Percentiles rank a stretch among this genome's conserved stretches.
Conservation (phyloP, 92 coral and sea anemone species). For the Porites rus region DNA sequence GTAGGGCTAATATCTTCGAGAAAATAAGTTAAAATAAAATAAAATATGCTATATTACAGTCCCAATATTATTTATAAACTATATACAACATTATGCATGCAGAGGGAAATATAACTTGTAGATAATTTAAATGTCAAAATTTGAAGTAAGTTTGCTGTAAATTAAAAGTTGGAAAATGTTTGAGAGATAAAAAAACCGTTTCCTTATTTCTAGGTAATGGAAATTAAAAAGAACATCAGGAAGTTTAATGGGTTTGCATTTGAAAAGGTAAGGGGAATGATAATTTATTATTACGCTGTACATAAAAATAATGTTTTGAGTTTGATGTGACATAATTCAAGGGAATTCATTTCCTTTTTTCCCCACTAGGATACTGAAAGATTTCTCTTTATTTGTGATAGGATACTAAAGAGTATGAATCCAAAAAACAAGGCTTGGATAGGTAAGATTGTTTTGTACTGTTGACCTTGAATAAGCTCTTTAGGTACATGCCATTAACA, state of each 20-base stretch:
- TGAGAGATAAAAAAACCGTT: not conserved
- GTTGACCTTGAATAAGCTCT: too few species aligned
- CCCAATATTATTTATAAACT: too few species aligned
- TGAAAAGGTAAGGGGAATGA: conserved; percentile 69
- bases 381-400: not conserved
- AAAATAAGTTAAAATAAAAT: too few species aligned
- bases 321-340: not conserved
- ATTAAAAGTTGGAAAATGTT: not conserved
- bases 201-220: conserved; percentile 47
- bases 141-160: not conserved
- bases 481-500: too few species aligned
- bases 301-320: too few species aligned
- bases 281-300: not conserved
- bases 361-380: too few species aligned
- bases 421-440: conserved; percentile 78
- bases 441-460: conserved; percentile 49
- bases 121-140: too few species aligned
- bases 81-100: too few species aligned
- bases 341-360: not conserved
- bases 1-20: too few species aligned
- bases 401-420: conserved; percentile 87
- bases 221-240: conserved; percentile 89
- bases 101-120: too few species aligned
- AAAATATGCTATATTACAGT: too few species aligned
- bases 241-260: conserved; percentile 87